Evolutionary conservation across 2,888 invertebrate species (phyloP), one percentile per base, ranked within the genome.

Genomic region (Diachrysia chrysitis): DNA sequence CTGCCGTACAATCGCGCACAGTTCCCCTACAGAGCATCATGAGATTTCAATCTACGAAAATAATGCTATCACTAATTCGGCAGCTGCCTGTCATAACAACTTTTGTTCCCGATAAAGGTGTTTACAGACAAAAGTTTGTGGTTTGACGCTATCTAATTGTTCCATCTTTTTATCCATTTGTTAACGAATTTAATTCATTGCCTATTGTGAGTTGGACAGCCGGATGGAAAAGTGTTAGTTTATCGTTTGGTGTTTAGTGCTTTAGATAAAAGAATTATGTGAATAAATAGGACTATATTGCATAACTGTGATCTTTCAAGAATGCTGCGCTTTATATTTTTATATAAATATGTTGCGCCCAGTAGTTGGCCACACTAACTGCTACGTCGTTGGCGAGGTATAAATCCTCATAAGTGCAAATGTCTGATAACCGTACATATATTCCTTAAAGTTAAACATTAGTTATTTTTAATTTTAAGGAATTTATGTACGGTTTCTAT

Each of bases 61-160:
- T 85, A 90, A 82, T 89, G 89, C 84, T 90, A 87, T 91, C 90
- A 84, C 81, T 88, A 81, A 81, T 21, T 32, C 63, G 58, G 80
- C 94, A 94, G 90, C 94, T 94, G 94, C 86, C 83, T 87, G 93
- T 93, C 93, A 92, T 88, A 93, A 93, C 90, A 92, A 88, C 90
- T 88, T 88, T 90, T 91, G 89, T 92, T 89, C 87, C 69, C 81
- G 83, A 92, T 91, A 94, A 94, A 95, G 93, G 94, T 94, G 95
- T 93, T 92, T 90, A 85, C 88, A 87, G 83, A 92, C 91, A 91
- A 90, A 87, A 89, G 87, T 83, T 83, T 82, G 79, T 79, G 63
- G 54, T 75, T 82, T 82, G 90, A 89, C 90, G 84, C 69, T 93
- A 94, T 94, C 93, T 82, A 87, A 87, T 88, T 91, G 90, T 90